These are phyloP conservation scores for Sarcophaga variegata DNA, from an alignment of 2,888 invertebrate genomes.

Conservation along the genomic window DNA sequence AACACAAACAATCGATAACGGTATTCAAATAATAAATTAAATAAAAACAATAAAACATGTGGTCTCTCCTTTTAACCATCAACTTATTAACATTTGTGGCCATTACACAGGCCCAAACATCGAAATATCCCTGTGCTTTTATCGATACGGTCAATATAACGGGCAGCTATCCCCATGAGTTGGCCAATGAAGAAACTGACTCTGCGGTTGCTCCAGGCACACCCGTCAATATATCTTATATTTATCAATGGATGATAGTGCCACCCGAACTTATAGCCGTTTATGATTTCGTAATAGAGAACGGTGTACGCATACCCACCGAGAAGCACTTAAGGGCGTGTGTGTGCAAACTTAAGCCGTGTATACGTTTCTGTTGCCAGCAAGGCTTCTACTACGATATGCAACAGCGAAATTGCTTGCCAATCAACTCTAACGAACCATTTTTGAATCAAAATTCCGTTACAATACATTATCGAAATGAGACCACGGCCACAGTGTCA, in stretches of 20 bases:
- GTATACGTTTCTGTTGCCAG: slow-evolving; percentile 80
- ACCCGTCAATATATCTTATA: slow-evolving; percentile 72
- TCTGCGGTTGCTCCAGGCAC: slow-evolving; percentile 46
- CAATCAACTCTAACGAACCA: slow-evolving; percentile 33
- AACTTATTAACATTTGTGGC: slow-evolving; percentile 63
- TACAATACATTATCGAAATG: slow-evolving; percentile 70
- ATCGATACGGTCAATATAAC: slow-evolving; percentile 79
- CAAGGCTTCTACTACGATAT: slow-evolving; percentile 73
- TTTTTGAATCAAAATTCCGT: slow-evolving; percentile 59
- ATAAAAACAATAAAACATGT: slow-evolving; percentile 2
- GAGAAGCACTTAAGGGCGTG: slow-evolving; percentile 78
- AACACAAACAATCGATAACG: slow-evolving; percentile 30
- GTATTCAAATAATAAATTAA: slow-evolving; percentile 12
- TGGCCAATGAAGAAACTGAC: slow-evolving; percentile 5
- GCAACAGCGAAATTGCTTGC: slow-evolving; percentile 65
- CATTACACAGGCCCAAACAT: slow-evolving; percentile 62
- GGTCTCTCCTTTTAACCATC: background rate
- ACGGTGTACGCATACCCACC: slow-evolving; percentile 73
- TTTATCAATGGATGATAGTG: slow-evolving; percentile 76
- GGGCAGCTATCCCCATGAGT: slow-evolving; percentile 70
- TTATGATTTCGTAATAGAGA: slow-evolving; percentile 78
- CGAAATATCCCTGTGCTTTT: slow-evolving; percentile 77
- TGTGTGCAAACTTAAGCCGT: slow-evolving; percentile 77
- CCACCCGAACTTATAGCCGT: slow-evolving; percentile 75
- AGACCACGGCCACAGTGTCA: slow-evolving; percentile 61